Percentiles rank a stretch among this genome's conserved stretches.
Conservation (phyloP, 2,888 invertebrate species). For the Ornithoptera alexandrae region DNA sequence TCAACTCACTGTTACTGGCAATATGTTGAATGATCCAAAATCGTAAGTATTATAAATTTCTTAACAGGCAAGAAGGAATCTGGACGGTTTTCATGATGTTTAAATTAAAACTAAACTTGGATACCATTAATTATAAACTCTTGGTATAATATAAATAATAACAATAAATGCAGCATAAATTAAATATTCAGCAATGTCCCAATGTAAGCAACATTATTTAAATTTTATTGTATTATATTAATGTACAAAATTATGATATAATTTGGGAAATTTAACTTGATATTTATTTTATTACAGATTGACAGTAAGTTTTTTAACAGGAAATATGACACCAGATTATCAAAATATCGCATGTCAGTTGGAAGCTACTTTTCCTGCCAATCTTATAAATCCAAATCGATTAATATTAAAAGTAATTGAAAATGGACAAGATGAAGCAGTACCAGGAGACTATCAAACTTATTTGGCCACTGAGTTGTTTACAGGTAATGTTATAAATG, state of each 20-base stretch:
- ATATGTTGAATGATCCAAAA: conserved; percentile 37
- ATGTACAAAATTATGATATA: background rate
- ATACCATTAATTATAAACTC: too few relatives aligned
- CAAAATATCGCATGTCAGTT: conserved; percentile 53
- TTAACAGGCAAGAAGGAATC: background rate
- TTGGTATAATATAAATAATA: too few relatives aligned
- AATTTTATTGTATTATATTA: background rate
- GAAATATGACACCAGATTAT: conserved; percentile 44
- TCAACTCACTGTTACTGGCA: conserved; percentile 43
- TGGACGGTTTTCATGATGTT: background rate
- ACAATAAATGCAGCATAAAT: too few relatives aligned
- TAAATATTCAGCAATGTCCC: too few relatives aligned
- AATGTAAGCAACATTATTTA: background rate
- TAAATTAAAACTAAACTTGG: background rate
- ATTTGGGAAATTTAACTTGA: background rate
- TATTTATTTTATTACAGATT: conserved; percentile 43
- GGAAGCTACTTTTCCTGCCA: conserved; percentile 43
- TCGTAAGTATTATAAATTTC: conserved; percentile 40
- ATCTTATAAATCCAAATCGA: conserved; percentile 21
- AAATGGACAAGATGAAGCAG: conserved; percentile 38
- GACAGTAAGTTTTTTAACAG: conserved; percentile 47
- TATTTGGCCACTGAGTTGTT: conserved; percentile 38
- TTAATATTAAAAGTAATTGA: conserved; percentile 29
- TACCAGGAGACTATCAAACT: conserved; percentile 35
- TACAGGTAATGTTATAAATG: conserved; percentile 38